Evolutionary conservation across 2,888 invertebrate genomes (phyloP).

Genomic region (Agonopterix alstromeriana): DNA sequence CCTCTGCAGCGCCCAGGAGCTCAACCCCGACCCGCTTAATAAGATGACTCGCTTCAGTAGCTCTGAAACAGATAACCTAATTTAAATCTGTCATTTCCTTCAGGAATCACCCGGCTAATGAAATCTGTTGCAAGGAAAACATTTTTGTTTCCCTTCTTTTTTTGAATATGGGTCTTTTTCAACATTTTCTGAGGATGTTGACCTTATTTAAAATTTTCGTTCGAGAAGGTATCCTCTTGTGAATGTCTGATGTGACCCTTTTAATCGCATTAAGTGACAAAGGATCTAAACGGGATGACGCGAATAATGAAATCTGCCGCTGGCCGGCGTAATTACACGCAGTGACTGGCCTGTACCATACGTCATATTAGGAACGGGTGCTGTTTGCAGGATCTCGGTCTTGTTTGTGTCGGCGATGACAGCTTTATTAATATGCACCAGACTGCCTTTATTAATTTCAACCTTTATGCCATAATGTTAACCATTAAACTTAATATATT

Average conservation of each 20-base stretch:
- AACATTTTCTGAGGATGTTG: slow-evolving; percentile 22
- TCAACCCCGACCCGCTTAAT: slow-evolving; percentile 92
- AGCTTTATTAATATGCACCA: slow-evolving; percentile 23
- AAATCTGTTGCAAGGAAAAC: slow-evolving; percentile 41
- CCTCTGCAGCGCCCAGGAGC: slow-evolving; percentile 93
- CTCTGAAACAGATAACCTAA: slow-evolving; percentile 80
- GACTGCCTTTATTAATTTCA: too few relatives aligned
- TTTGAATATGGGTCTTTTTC: slow-evolving; percentile 17
- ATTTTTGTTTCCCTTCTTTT: slow-evolving; percentile 27
- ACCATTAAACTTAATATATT: too few relatives aligned
- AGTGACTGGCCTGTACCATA: slow-evolving; percentile 32
- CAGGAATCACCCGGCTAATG: slow-evolving; percentile 41
- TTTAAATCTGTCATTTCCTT: slow-evolving; percentile 55
- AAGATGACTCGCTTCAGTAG: slow-evolving; percentile 91
- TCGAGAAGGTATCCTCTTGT: slow-evolving; percentile 33
- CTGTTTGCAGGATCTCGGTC: slow-evolving; percentile 14
- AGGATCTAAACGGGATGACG: slow-evolving; percentile 44
- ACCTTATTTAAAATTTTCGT: slow-evolving; percentile 33
- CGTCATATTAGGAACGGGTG: slow-evolving; percentile 20
- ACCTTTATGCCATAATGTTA: too few relatives aligned
- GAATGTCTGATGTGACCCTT: slow-evolving; percentile 41
- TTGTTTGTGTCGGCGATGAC: slow-evolving; percentile 19
- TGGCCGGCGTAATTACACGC: slow-evolving; percentile 52
- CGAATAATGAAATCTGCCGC: slow-evolving; percentile 55
- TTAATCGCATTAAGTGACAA: slow-evolving; percentile 56